Evolutionary conservation across 2,797 vertebrate genomes (phyloP).

Genomic region (Borostomias antarcticus): DNA sequence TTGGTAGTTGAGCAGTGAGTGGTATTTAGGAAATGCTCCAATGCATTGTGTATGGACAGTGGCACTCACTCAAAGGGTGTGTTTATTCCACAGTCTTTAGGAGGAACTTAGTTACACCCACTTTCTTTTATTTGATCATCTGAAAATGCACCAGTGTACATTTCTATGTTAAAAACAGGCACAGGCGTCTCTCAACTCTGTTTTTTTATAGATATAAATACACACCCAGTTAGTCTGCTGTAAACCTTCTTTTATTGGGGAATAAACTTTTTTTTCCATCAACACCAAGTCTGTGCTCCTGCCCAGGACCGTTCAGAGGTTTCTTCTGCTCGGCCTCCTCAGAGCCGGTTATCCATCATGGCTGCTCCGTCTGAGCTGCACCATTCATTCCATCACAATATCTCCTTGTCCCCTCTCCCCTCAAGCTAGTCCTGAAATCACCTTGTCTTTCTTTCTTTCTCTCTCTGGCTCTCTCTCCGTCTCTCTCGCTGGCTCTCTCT

Average conservation of each 20-base stretch:
- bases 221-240: constrained; percentile 66
- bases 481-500: constrained; percentile 6
- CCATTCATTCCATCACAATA: constrained; percentile 3
- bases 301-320: constrained; percentile 49
- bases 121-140: constrained; percentile 51
- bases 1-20: too few relatives aligned
- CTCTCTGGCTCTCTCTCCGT: constrained; percentile 13
- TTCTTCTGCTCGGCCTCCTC: constrained; percentile 54
- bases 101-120: constrained; percentile 20
- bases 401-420: not conserved
- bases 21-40: too few relatives aligned
- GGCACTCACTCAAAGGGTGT: constrained; percentile 3
- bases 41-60: too few relatives aligned
- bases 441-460: constrained; percentile 54
- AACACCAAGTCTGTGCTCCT: constrained; percentile 53
- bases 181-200: constrained; percentile 36
- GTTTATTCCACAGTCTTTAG: constrained; percentile 43
- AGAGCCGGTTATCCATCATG: not conserved
- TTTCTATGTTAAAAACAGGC: constrained; percentile 48
- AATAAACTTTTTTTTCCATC: constrained; percentile 72
- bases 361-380: constrained; percentile 5
- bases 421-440: not conserved
- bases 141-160: constrained; percentile 42
- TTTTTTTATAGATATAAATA: constrained; percentile 66
- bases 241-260: constrained; percentile 71